phyloP scores from a whole-genome alignment of 2,113 vertebrate species.

The Pungitius pungitius region DNA sequence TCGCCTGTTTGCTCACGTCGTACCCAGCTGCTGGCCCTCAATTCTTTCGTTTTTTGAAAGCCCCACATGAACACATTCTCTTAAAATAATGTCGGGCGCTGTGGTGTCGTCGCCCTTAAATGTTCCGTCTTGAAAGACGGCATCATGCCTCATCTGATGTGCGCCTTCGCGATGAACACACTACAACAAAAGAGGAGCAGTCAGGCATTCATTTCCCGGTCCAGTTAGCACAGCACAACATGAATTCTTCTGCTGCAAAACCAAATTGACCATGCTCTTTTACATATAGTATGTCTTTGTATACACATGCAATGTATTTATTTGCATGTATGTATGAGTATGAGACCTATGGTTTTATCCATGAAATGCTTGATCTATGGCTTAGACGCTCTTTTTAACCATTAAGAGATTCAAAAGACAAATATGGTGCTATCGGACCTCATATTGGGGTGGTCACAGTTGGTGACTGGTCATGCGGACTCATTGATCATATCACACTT shows the following conservation, averaged over 20 bases:
- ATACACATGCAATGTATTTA: constrained; percentile 81
- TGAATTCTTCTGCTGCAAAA: constrained; percentile 93
- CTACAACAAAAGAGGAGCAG: constrained; percentile 43
- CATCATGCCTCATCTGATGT: constrained; percentile 6
- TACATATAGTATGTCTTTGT: constrained; percentile 79
- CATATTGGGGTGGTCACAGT: constrained; percentile 90
- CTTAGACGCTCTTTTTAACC: constrained; percentile 88
- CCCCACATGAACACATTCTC: constrained; percentile 4
- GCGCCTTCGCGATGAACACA: constrained; percentile 17
- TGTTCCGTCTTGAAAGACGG: constrained; percentile 5
- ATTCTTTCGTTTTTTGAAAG: constrained; percentile 13
- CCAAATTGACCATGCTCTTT: constrained; percentile 80
- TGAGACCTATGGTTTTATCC: constrained; percentile 83
- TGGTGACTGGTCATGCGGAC: constrained; percentile 99
- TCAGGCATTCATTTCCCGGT: constrained; percentile 66
- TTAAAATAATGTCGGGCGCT: constrained; percentile 10
- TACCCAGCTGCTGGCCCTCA: constrained; percentile 29
- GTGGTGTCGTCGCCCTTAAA: constrained; percentile 22
- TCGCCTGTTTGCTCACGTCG: constrained; percentile 21
- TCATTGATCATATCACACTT: constrained; percentile 97
- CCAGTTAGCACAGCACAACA: constrained; percentile 92
- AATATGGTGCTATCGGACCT: constrained; percentile 98
- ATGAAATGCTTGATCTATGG: constrained; percentile 86
- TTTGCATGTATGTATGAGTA: constrained; percentile 82
- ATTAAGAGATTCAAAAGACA: constrained; percentile 82